phyloP scores from a whole-genome alignment of 2,113 vertebrate species.

The Oplegnathus fasciatus region DNA sequence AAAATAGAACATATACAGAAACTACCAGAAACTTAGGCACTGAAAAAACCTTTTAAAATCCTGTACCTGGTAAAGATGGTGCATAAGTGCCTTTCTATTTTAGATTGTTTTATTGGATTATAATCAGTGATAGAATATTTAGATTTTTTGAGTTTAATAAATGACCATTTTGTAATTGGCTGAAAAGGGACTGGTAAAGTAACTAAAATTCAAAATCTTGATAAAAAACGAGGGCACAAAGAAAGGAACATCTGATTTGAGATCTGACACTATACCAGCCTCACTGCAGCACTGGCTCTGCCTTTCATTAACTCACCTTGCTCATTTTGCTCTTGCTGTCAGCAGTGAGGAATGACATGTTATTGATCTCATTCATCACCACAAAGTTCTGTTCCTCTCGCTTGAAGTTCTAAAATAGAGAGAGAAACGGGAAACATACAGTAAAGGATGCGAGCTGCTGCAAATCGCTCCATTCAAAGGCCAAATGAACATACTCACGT shows the following conservation, averaged over 20 bases:
- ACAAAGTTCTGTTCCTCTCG: constrained; percentile 97
- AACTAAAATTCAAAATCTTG: not conserved
- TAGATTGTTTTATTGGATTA: constrained; percentile 11
- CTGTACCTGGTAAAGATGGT: constrained; percentile 37
- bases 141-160: constrained; percentile 3
- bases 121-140: constrained; percentile 16
- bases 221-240: not conserved
- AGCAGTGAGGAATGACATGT: constrained; percentile 97
- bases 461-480: not conserved
- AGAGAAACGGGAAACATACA: not conserved
- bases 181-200: constrained; percentile 17
- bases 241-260: constrained; percentile 10
- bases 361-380: constrained; percentile 97
- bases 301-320: constrained; percentile 85
- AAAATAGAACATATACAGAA: not conserved
- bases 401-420: constrained; percentile 90
- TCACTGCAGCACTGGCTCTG: not conserved
- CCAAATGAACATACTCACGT: constrained; percentile 83
- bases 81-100: constrained; percentile 30
- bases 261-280: not conserved
- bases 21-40: not conserved
- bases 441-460: not conserved
- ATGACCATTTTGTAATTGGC: not conserved
- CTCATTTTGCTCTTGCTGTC: constrained; percentile 99
- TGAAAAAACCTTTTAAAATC: constrained; percentile 1